Base-by-base conservation (phyloP, 2,797 vertebrate species). In the Pipistrellus pipistrellus region DNA sequence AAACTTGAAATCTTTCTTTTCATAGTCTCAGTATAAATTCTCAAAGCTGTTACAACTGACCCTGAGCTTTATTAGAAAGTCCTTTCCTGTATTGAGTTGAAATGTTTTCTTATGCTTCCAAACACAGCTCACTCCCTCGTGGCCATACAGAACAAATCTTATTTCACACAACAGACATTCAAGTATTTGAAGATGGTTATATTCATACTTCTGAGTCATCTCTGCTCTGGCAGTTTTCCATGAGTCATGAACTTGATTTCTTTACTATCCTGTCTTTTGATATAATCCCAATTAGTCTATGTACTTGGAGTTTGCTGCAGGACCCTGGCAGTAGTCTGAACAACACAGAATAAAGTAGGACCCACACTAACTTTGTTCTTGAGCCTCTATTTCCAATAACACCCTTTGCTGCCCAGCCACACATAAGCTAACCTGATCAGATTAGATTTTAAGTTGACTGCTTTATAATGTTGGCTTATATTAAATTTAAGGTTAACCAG, bases 211-310 rank as follows among this genome's bases (percentile, higher is more conserved):
- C 46, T 75, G 48, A 64, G 27, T 80, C 30, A 2, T 88, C 83
- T 59, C 84, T 87, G 89, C 57, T 82, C 64, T 2, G 81, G 76
- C 81, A 55, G 8, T 91, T 88, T 89, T 91, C 62, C 46, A 55
- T 82, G 89, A 96, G 23, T 90, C 93, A 93, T 68, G 38, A 9
- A 82, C 96, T 95, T 93, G 81, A 94, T 90, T 94, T 93, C 72
- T 85, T 83, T 83, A 81, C 38, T 77, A 48, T 55, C 46, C 25
- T 81, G n/a, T 48, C 66, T 95, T 80, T 55, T 78, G 62, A 59
- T 72, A 41, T 44, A 41, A 62, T 85, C 32, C 78, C 85, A 86
- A 84, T 94, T 85, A 92, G 38, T 76, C 20, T 41, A 0, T 38
- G 18, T 55, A 68, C 27, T 69, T 75, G 62, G 44, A 62, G 48